Evolutionary conservation across 2,888 invertebrate genomes (phyloP), one percentile per base, ranked within the genome.

Genomic region (Epistrophe eligans): DNA sequence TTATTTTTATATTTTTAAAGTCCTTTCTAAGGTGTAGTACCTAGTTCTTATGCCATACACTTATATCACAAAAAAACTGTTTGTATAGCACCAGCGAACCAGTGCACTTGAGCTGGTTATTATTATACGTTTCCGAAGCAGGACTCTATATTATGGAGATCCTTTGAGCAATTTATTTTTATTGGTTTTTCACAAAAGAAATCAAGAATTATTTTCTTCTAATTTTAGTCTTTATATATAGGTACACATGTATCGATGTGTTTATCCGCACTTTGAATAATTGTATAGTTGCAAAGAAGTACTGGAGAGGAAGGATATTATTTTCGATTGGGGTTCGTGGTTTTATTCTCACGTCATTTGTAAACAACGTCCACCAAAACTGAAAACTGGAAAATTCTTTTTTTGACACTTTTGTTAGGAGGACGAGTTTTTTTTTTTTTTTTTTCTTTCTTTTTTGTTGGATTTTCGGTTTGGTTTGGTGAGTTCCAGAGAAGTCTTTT

Each of bases 281-380:
- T 73, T 71, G 64, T 67, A 35, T 32, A n/a, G 10, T 62, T 28
- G 28, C 15, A 6, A 52, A 15, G 9, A 32, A 50, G 67, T 40
- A 52, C 67, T 70, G 15, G 52, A 38, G 66, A 79, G 48, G 82
- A 85, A 67, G 67, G 67, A 67, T 50, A 50, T 79, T 73, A 50
- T 79, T 73, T 74, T 79, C 38, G 38, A 52, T 38, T 82, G 28
- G 52, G 60, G 45, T 71, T 74, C 64, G 43, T 55, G 55, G 57
- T 82, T 77, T 85, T 66, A 64, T 82, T 82, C 82, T 82, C 85
- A 79, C 77, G 85, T 74, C 85, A 85, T 85, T 85, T 85, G 85
- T 85, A 85, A 85, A 85, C 85, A 85, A 85, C 82, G 77, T 85
- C 85, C 81, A 85, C 70, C 45, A 85, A 82, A 85, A 85, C 77